Conservation (phyloP, 2,113 vertebrate genomes). For the Podilymbus podiceps region DNA sequence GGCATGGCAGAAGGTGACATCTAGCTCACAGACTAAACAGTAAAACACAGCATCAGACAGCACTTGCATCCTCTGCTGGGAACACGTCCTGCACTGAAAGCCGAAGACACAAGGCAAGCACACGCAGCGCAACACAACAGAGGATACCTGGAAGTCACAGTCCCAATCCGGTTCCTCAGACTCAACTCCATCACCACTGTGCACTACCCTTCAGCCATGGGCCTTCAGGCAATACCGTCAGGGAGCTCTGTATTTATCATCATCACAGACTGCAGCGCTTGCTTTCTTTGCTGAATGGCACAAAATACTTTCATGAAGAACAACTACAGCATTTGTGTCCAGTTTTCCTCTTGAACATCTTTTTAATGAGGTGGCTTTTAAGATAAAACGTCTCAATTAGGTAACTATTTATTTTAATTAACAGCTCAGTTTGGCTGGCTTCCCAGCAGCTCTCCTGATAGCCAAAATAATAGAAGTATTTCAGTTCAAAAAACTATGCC, state of each 20-base stretch:
- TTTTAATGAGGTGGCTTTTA: not conserved
- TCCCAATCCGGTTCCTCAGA: not conserved
- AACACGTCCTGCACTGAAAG: not conserved
- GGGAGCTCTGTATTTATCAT: not conserved
- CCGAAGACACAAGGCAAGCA: no score
- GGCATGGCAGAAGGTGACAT: not conserved
- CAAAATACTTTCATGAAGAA: not conserved
- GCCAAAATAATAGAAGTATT: not conserved
- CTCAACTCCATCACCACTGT: not conserved
- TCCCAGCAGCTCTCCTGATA: not conserved
- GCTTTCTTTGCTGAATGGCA: not conserved
- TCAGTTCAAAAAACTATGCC: not conserved
- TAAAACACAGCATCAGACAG: not conserved
- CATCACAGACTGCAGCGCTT: not conserved
- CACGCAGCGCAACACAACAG: accelerated
- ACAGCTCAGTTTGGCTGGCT: not conserved
- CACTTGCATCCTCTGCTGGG: not conserved
- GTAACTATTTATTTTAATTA: not conserved
- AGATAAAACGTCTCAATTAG: not conserved
- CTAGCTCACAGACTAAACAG: not conserved
- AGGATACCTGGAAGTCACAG: not conserved
- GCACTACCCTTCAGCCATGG: not conserved
- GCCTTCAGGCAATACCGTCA: not conserved
- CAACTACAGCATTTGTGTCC: not conserved
- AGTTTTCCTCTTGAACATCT: not conserved